These are phyloP conservation scores for Dysmachus trigonus DNA, from an alignment of 2,888 invertebrate species.

Conservation along the genomic window DNA sequence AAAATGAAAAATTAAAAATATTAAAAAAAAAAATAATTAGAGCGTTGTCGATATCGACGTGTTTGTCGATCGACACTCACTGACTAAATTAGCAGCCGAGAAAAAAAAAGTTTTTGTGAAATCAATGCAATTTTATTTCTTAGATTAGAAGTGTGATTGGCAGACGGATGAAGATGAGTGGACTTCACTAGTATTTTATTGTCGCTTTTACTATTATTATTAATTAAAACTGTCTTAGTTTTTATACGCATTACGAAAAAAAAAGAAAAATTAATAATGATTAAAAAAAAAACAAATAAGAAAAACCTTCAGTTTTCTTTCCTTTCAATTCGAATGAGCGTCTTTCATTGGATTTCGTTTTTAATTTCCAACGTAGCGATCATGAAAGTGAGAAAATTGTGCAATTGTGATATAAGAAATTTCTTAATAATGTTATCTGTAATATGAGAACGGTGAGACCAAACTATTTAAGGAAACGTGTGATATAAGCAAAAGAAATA, in stretches of 20 bases:
- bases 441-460: conserved; percentile 50
- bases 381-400: conserved; percentile 44
- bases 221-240: not conserved
- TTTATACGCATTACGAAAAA: not conserved
- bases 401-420: conserved; percentile 49
- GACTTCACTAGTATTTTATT: conserved; percentile 36
- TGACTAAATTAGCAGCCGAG: conserved; percentile 26
- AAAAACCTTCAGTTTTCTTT: not conserved
- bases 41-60: not conserved
- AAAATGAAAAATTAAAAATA: not conserved
- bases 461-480: conserved; percentile 50
- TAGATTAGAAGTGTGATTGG: conserved; percentile 34
- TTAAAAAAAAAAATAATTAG: not conserved
- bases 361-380: conserved; percentile 7
- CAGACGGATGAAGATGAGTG: conserved; percentile 12
- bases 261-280: not conserved
- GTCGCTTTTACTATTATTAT: not conserved
- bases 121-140: conserved; percentile 41
- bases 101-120: conserved; percentile 5
- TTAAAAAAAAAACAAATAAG: not conserved
- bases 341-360: not conserved
- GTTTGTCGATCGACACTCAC: not conserved
- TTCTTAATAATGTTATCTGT: conserved; percentile 48
- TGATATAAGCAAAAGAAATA: conserved; percentile 44
- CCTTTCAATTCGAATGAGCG: conserved; percentile 4